These are phyloP conservation scores for Falco peregrinus DNA, from an alignment of 2,797 vertebrate genomes.

Conservation along the genomic window DNA sequence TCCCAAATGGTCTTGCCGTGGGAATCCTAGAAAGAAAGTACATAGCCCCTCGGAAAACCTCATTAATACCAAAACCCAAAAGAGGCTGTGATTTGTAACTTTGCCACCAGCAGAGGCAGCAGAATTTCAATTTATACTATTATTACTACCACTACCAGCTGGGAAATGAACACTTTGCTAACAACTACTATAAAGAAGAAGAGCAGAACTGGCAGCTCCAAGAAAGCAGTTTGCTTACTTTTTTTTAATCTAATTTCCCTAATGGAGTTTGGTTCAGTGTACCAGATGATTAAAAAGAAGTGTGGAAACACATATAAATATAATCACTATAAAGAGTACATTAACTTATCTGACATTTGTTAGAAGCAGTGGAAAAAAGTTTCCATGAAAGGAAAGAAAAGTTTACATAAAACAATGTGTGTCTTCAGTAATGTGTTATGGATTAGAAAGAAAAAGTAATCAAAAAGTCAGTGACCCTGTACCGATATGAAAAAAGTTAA, in stretches of 20 bases:
- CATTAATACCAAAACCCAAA: not conserved
- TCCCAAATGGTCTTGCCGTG: not conserved
- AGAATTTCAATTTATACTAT: not conserved
- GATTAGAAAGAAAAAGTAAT: not conserved
- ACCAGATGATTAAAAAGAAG: not conserved
- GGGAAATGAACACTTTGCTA: not conserved
- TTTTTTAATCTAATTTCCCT: not conserved
- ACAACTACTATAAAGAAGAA: not conserved
- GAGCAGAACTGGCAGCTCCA: not conserved
- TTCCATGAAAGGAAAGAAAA: conserved; percentile 9
- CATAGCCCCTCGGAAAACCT: not conserved
- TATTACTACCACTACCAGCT: not conserved
- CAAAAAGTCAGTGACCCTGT: not conserved
- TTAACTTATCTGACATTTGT: not conserved
- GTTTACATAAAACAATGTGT: not conserved
- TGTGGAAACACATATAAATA: not conserved
- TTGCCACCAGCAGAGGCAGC: not conserved
- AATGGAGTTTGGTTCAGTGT: not conserved
- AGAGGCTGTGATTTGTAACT: not conserved
- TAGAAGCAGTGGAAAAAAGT: not conserved
- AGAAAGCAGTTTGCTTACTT: not conserved
- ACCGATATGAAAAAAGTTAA: not conserved
- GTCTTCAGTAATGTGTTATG: not conserved
- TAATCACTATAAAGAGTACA: not conserved
- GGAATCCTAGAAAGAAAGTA: not conserved